Base-by-base conservation (phyloP, 92 coral and sea anemone genomes). In the Anthopleura xanthogrammica region DNA sequence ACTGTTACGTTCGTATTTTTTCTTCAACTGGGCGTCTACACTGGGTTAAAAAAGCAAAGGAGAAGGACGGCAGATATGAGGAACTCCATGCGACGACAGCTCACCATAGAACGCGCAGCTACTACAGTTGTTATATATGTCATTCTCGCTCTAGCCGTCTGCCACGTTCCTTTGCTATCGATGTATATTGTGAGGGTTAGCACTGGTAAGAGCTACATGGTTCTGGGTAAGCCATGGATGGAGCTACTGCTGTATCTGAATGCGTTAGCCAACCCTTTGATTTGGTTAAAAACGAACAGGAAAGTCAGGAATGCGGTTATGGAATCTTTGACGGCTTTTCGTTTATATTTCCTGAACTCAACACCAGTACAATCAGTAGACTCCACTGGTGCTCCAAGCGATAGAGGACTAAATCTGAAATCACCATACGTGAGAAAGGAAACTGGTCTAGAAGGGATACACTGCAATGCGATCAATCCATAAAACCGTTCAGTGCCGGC, bases 101-200 rank as follows among this genome's bases (percentile, higher is more conserved):
- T 62, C 60, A 22, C 60, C 2, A 4, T 80, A 11, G 83, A 80
- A 22, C 46, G 76, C 17, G 3, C 83, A 3, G 76, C 71, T 8
- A 74, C 83, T 4, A 65, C 76, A 4, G 83, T 65, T 1, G 83
- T 80, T 5, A 48, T 80, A 41, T 80, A 80, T 46, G 71, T 80
- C 2, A 66, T 80, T 3, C 19, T 80, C 41, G 83, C 75, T 16
- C 50, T 80, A 22, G 83, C 77, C 46, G 16, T 66, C 2, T 80
- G 83, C 41, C 24, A 80, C 24, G 24, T 80, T 12, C 83, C 83
- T 16, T 64, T 80, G 22, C 43, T 80, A 3, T 12, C 76, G 14
- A 62, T 54, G 14, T 52, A 41, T 19, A 57, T 74, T 4, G 12
- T 80, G 22, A 62, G 20, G 9, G 1, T 80, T 1, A 7, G 23